Evolutionary conservation across 2,888 invertebrate genomes (phyloP).

Genomic region (Drosophila yooni): DNA sequence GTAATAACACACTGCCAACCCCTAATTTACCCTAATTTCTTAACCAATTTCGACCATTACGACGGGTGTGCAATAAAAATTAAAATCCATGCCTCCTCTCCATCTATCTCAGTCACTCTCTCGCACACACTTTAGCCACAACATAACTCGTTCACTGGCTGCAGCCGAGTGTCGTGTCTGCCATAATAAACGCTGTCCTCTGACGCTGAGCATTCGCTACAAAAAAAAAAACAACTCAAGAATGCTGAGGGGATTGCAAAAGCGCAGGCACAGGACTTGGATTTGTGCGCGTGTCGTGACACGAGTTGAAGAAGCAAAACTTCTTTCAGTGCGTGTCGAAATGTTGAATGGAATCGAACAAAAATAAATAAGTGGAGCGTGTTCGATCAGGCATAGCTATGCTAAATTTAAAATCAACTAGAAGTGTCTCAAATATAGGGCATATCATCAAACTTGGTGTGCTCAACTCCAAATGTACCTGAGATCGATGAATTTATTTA

Average conservation of each 20-base stretch:
- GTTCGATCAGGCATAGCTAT: neutral
- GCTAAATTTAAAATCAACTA: neutral
- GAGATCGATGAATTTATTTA: accelerated
- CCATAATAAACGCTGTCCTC: conserved; percentile 76
- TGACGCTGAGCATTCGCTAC: conserved; percentile 50
- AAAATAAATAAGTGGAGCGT: neutral
- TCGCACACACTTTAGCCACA: conserved; percentile 37
- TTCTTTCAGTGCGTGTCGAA: conserved; percentile 1
- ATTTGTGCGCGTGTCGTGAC: conserved; percentile 36
- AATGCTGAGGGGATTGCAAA: conserved; percentile 25
- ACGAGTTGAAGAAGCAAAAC: conserved; percentile 8
- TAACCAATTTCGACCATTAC: conserved; percentile 82
- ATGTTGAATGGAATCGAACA: neutral
- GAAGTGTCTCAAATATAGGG: neutral
- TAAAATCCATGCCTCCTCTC: conserved; percentile 72
- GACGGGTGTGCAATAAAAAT: conserved; percentile 82
- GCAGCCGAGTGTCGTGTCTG: conserved; percentile 67
- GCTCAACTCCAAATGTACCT: accelerated
- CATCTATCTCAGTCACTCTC: neutral
- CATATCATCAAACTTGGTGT: neutral
- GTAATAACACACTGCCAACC: conserved; percentile 82
- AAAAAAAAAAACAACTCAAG: conserved; percentile 6
- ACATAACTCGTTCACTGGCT: conserved; percentile 72
- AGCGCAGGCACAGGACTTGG: conserved; percentile 38
- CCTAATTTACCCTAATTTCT: conserved; percentile 83